Conservation (phyloP, 37 sponge, comb jelly and placozoan genomes). For the Theonella swinhoei region DNA sequence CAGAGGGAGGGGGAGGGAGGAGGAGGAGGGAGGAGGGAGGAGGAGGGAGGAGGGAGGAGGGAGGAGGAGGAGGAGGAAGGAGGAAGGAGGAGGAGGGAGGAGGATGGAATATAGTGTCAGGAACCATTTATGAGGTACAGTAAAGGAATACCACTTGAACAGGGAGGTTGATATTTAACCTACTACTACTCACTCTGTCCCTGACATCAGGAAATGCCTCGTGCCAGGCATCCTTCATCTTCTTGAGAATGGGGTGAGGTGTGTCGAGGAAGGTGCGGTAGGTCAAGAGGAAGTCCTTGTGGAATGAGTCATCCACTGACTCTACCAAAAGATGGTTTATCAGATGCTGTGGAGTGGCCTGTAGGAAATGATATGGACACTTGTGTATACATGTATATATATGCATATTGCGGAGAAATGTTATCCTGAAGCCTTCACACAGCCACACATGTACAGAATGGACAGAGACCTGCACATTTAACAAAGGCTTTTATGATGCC, state of each 20-base stretch:
- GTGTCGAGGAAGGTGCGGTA: conserved; percentile 76
- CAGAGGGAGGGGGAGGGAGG: neutral
- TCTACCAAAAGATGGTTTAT: conserved; percentile 71
- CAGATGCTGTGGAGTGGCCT: conserved; percentile 81
- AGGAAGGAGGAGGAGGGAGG: no score
- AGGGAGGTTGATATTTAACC: no score
- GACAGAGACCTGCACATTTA: no score
- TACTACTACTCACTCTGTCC: conserved; percentile 73
- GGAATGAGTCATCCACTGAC: conserved; percentile 74
- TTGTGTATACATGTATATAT: neutral
- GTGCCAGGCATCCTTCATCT: conserved; percentile 53
- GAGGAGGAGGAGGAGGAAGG: neutral
- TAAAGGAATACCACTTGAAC: no score
- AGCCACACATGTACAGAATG: no score
- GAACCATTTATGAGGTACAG: no score
- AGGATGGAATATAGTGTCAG: no score
- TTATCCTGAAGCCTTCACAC: neutral
- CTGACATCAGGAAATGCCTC: conserved; percentile 15
- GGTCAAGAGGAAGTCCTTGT: conserved; percentile 81
- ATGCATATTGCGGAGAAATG: neutral
- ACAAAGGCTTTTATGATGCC: no score
- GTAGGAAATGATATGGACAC: neutral
- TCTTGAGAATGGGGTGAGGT: conserved; percentile 49
- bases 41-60: no score
- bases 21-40: neutral